Percentiles rank a stretch among this genome's conserved stretches.
Conservation (phyloP, 2,797 vertebrate genomes). For the Sarcophilus harrisii region DNA sequence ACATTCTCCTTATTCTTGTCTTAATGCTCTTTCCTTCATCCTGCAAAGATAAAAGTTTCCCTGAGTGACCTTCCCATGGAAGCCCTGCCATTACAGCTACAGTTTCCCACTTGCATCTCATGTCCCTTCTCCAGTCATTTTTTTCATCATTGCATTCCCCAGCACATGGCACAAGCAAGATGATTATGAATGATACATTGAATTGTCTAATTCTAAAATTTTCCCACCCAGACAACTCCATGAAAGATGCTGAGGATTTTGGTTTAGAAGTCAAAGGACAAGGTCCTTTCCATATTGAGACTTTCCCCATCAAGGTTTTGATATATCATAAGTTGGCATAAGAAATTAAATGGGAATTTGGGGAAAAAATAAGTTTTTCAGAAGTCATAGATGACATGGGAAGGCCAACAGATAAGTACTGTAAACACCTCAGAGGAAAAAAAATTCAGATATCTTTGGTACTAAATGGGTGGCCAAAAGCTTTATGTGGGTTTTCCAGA, state of each 20-base stretch:
- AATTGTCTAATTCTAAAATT: background rate
- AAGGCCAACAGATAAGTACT: background rate
- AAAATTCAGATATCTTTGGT: background rate
- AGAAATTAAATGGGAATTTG: background rate
- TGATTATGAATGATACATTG: background rate
- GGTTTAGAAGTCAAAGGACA: background rate
- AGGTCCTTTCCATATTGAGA: background rate
- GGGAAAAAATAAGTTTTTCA: background rate
- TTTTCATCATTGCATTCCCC: background rate
- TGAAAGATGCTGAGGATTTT: background rate
- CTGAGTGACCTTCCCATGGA: background rate
- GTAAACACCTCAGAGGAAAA: background rate
- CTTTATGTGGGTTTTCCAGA: background rate
- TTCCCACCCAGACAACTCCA: background rate
- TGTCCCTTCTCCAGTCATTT: background rate
- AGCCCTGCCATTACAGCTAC: background rate
- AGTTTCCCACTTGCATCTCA: too few relatives aligned
- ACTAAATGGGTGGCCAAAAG: background rate
- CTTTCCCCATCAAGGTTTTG: background rate
- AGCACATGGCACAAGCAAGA: background rate
- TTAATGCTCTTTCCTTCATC: background rate
- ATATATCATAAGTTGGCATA: background rate
- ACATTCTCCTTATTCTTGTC: background rate
- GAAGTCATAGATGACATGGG: background rate
- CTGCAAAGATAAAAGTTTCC: background rate